Evolutionary conservation across 2,797 vertebrate genomes (phyloP), one percentile per base, ranked within the genome.

Genomic region (Propithecus deckenii): DNA sequence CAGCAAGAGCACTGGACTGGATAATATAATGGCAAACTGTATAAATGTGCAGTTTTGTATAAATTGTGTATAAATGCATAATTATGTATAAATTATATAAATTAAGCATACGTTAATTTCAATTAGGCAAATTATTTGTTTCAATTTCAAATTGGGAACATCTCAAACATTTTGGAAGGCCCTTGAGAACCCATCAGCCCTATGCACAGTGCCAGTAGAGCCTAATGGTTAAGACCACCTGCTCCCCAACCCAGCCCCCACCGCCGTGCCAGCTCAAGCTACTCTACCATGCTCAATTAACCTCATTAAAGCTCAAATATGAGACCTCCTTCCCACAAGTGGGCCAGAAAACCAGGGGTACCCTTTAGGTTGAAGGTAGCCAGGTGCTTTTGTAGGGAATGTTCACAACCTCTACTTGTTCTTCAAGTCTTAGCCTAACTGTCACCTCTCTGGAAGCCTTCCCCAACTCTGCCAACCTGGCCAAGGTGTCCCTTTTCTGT

Each of bases 141-240:
- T 95, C 76, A 28, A 93, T 93, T 65, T 89, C 75, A 93, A 91
- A 65, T 22, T 71, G 57, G 22, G 41, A 91, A 17, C 17, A 85
- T 79, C 50, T 86, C 69, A 89, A 72, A 69, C 11, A 72, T 89
- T 96, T 86, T 80, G 30, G 61, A 89, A 96, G 69, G 46, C 20
- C 13, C 72, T 85, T 72, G 30, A 72, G 84, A 97, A 95, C 4
- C 46, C 13, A 35, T 76, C 28, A 43, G 2, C 43, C 71, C 50
- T 83, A 92, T 22, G 25, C 5, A 61, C 8, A 11, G 1, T 65
- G 43, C 91, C 14, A 18, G 2, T 7, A 93, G 46, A 81, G 50
- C 13, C 41, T 59, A 63, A 59, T 2, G 23, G 35, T 90, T 89
- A 86, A 61, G 96, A 63, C 14, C 52, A 12, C 10, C 18, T 55